phyloP scores from a whole-genome alignment of 1,140 invertebrate species.

The Drosophila truncata region DNA sequence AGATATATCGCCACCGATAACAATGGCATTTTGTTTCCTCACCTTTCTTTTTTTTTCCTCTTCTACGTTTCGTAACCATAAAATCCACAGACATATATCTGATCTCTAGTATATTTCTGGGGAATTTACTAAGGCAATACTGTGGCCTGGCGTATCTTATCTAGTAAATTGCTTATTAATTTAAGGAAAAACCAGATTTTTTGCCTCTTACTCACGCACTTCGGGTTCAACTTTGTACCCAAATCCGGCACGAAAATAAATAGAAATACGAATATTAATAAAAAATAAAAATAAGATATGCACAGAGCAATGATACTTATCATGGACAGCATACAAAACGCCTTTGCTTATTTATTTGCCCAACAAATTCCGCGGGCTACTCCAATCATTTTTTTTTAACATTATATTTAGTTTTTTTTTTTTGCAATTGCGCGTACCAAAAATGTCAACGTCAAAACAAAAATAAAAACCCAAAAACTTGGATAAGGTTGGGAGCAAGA shows the following conservation, averaged over 20 bases:
- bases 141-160: constrained; percentile 33
- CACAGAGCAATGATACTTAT: constrained; percentile 51
- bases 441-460: constrained; percentile 49
- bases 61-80: constrained; percentile 8
- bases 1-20: constrained; percentile 32
- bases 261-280: constrained; percentile 36
- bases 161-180: constrained; percentile 23
- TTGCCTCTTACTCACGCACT: constrained; percentile 22
- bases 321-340: constrained; percentile 44
- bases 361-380: constrained; percentile 50
- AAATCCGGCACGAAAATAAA: constrained; percentile 31
- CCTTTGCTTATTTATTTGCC: constrained; percentile 55
- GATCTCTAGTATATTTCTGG: constrained; percentile 17
- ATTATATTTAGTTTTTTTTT: constrained; percentile 35
- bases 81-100: constrained; percentile 17
- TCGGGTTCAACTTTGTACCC: constrained; percentile 24
- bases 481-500: constrained; percentile 36
- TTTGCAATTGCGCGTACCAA: constrained; percentile 59
- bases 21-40: constrained; percentile 20
- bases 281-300: constrained; percentile 11
- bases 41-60: constrained; percentile 9
- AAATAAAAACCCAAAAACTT: constrained; percentile 15
- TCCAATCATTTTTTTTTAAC: constrained; percentile 40
- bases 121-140: constrained; percentile 20
- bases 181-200: constrained; percentile 18